Base-by-base conservation (phyloP, 2,797 vertebrate genomes). In the Sebastes trivittatus region DNA sequence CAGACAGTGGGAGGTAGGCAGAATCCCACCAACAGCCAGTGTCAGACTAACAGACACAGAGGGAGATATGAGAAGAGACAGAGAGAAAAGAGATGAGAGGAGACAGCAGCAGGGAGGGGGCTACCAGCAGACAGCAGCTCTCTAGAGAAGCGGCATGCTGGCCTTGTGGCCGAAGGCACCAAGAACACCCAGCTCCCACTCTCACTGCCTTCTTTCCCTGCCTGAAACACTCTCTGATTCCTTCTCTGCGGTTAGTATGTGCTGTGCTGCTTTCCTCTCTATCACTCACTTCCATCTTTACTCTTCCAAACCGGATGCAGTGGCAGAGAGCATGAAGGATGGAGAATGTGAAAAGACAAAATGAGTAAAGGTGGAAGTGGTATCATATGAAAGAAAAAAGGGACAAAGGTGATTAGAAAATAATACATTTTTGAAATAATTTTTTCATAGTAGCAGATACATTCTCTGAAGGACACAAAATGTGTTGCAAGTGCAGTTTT, bases 81-180 rank as follows among this genome's bases (percentile, higher is more conserved):
- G 18, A 77, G 74, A 52, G 59, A 11, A 46, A 55, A 52, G 75
- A 72, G 62, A 91, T 85, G 72, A 83, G 85, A 88, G 78, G 61
- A 78, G 88, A 89, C 86, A 85, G 77, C 59, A 75, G 63, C 83
- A 87, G 63, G 56, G 78, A 87, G 75, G 69, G 75, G 72, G 70
- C 73, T 70, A 80, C 80, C 69, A 77, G 75, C 74, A 73, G 78
- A 91, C 71, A 78, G 75, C 60, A 86, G 61, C 75, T 88, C 76
- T 86, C 38, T 34, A 75, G 75, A 85, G 73, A 88, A 85, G 84
- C 68, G 80, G 75, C 71, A 80, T 8, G 14, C 55, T 82, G 72
- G 73, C 72, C 36, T 71, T 29, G 56, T 76, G 75, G 59, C 83
- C 65, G 1, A 68, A 70, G 81, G 82, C 61, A 1, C 65, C 2